Evolutionary conservation across 2,113 vertebrate genomes (phyloP), one percentile per base, ranked within the genome.

Genomic region (Coregonus clupeaformis): DNA sequence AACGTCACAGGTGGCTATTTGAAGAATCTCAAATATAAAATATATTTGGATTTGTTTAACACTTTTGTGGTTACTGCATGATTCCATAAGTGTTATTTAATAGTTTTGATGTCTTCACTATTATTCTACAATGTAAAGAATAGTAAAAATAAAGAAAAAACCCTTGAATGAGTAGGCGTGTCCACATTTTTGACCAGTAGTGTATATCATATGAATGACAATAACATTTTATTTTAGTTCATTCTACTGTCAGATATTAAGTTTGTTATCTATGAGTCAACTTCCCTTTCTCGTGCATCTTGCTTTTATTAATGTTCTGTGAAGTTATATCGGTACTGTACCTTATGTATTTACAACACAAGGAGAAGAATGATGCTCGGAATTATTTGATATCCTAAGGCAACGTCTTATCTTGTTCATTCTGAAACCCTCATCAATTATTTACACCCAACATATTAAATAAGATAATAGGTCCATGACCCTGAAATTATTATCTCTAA

Each of bases 261-360:
- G 49, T 71, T 55, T 66, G 57, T 74, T 13, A 66, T 27, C 36
- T 70, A 13, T 70, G 73, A n/a, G 73, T 25, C 55, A 69, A 76
- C 22, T n/a, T 57, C 59, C 57, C 6, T 69, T 49, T 75, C 25
- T 49, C 69, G 29, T 49, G 77, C 16, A 73, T 66, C 25, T 20
- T 64, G 63, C 14, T 55, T 65, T 66, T 62, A 22, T 72, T 59
- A 69, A 22, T 65, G 18, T 55, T 5, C 49, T 68, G 60, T 30
- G 4, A 64, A 12, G 29, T 60, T 63, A 69, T 49, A 25, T 73
- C n/a, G 57, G 27, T 78, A 64, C 66, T 69, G 57, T 73, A 55
- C 57, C 49, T 68, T 47, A 9, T 6, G 16, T 72, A 55, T 49
- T 4, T 13, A 16, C 57, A 63, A 72, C 20, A 12, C 42, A 72